Conservation (phyloP, 2,797 vertebrate species). For the Semotilus atromaculatus region DNA sequence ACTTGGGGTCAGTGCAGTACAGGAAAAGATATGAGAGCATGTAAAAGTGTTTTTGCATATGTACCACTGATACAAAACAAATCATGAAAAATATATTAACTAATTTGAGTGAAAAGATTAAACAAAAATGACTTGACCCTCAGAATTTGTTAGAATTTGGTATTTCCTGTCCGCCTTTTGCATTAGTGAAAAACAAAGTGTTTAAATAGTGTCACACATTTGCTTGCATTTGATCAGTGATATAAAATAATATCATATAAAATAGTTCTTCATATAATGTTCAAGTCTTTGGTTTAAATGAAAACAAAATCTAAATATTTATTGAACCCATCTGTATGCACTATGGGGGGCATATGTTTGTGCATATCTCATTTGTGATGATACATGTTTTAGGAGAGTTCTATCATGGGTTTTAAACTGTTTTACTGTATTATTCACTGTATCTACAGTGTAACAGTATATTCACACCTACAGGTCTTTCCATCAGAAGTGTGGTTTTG, state of each 20-base stretch:
- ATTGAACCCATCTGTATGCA: neutral
- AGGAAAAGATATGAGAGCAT: slow-evolving; percentile 28
- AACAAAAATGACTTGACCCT: neutral
- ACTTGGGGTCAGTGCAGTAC: slow-evolving; percentile 8
- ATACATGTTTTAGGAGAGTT: too few species aligned
- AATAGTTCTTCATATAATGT: neutral
- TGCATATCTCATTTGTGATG: too few species aligned
- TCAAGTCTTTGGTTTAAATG: neutral
- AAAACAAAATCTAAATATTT: neutral
- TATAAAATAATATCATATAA: neutral
- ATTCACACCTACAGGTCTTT: slow-evolving; percentile 3
- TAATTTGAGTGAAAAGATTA: neutral
- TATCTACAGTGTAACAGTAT: neutral
- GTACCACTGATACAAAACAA: neutral
- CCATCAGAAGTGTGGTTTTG: neutral
- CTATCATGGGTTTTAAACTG: neutral
- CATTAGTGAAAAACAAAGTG: neutral
- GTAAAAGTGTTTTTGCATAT: neutral
- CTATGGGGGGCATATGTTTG: neutral
- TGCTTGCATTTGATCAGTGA: neutral
- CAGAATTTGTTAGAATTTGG: neutral
- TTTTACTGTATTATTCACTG: neutral
- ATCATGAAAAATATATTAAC: neutral
- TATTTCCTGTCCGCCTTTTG: neutral
- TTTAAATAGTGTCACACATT: neutral